Percentiles rank a stretch among this genome's conserved stretches.
These are phyloP conservation scores for Spheniscus mendiculus DNA, from an alignment of 2,113 vertebrate species.

Conservation along the genomic window DNA sequence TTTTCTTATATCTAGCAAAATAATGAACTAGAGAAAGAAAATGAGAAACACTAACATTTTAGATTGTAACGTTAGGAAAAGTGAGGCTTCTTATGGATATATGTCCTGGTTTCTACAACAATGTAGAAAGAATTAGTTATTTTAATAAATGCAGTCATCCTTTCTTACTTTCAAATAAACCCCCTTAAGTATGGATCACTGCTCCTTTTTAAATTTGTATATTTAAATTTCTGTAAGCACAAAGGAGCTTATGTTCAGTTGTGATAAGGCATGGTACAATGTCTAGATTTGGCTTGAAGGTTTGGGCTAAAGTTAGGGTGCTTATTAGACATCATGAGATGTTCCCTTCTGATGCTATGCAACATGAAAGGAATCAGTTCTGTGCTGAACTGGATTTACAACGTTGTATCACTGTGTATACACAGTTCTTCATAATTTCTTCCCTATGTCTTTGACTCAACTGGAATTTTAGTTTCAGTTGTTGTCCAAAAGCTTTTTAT, in stretches of 20 bases:
- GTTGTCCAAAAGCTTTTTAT: neutral
- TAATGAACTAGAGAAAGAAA: neutral
- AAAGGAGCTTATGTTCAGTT: neutral
- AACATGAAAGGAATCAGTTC: neutral
- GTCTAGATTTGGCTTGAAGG: neutral
- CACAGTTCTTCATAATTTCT: neutral
- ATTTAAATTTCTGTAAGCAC: neutral
- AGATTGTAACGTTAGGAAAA: neutral
- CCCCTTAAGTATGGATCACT: neutral
- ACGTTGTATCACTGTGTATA: rapidly evolving
- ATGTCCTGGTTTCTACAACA: too few relatives aligned
- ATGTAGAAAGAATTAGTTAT: neutral
- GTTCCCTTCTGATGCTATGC: neutral
- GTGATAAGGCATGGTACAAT: neutral
- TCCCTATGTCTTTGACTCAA: neutral
- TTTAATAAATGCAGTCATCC: neutral
- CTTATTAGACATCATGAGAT: neutral
- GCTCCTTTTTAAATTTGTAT: neutral
- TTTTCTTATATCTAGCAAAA: neutral
- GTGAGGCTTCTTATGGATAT: neutral
- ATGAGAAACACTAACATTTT: neutral
- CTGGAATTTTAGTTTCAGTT: neutral
- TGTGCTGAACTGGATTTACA: neutral
- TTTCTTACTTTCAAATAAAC: neutral
- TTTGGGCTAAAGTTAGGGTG: neutral